Base-by-base conservation (phyloP, 2,797 vertebrate genomes). In the Hylomyscus alleni region DNA sequence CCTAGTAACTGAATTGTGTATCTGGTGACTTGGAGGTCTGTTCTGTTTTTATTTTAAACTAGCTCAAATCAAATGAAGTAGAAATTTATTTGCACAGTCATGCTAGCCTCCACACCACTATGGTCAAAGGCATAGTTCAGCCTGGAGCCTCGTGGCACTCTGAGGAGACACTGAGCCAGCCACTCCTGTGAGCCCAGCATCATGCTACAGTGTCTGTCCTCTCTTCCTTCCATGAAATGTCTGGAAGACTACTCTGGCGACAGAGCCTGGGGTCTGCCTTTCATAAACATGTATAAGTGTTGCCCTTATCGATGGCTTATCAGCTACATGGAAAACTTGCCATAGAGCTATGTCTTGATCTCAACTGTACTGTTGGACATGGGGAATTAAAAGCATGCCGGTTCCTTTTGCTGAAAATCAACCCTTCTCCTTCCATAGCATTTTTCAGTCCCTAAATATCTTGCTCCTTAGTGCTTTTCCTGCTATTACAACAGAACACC, bases 11-110 rank as follows among this genome's bases (percentile, higher is more conserved):
- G 20, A 92, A 82, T 17, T 73, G 69, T 44, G 19, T 72, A 88
- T 65, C 34, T 2, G 44, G 20, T 67, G 62, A 0, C 60, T 85
- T 96, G 15, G 67, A 6, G 40, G 15, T 26, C 29, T 76, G 24
- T 90, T 87, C 44, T 50, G 34, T 60, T 14, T 26, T 75, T 44
- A 31, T 22, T 84, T 44, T 89, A 76, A 93, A 92, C 52, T 8
- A 94, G 34, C 17, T 81, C 14, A 87, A 86, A n/a, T 94, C 40
- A 88, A 94, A 60, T 85, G 24, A 93, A 76, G 58, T 85, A 75
- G 31, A 58, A 85, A 52, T 44, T 83, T 11, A 8, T 8, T 29
- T 29, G 31, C 11, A 2, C 6, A 44, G 1, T 83, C 50, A 47
- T 5, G 10, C 3, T 24, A 34, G 54, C 47, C 40, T 26, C 69